Base-by-base conservation (phyloP, 2,113 vertebrate genomes). In the Pteropus alecto region DNA sequence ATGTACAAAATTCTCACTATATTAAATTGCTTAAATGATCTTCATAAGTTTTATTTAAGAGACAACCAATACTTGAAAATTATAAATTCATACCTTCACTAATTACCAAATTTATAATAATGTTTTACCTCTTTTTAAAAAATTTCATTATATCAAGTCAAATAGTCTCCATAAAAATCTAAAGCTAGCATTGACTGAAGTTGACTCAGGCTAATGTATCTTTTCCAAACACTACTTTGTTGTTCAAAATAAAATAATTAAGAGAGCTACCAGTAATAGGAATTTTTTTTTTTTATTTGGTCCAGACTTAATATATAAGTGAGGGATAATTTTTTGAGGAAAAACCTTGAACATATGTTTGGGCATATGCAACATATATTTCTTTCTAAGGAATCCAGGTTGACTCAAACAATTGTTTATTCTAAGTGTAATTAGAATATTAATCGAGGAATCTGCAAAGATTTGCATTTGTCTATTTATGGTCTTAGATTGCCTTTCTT, bases 41-140 rank as follows among this genome's bases (percentile, higher is more conserved):
- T 82, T 78, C 85, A 61, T 67, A 83, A 18, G 28, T 96, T 93
- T 96, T 88, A 26, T 43, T 43, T 91, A 60, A 88, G 46, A 95
- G 51, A 67, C 26, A 76, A 48, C 46, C 10, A 92, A 16, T 92
- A 54, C 70, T 77, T 90, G 7, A 85, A 83, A 87, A 74, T 46
- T 87, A 0, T 51, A 90, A 78, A 46, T 93, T 71, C 30, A 41
- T 93, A 60, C 26, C n/a, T 93, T 21, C 3, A 65, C 2, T 70
- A 90, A 41, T 73, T 70, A 73, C 11, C 11, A 93, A 68, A 78
- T 68, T 71, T 87, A 18, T 61, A 87, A 68, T 82, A 86, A 26
- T 46, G 46, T 93, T 85, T 93, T 95, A 5, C 21, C 12, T 51
- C 43, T 83, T 88, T 88, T 67, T 22, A 19, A 77, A 58, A 63